These are phyloP conservation scores for Halcyon leucocephala DNA, from an alignment of 2,797 vertebrate species.

Conservation along the genomic window DNA sequence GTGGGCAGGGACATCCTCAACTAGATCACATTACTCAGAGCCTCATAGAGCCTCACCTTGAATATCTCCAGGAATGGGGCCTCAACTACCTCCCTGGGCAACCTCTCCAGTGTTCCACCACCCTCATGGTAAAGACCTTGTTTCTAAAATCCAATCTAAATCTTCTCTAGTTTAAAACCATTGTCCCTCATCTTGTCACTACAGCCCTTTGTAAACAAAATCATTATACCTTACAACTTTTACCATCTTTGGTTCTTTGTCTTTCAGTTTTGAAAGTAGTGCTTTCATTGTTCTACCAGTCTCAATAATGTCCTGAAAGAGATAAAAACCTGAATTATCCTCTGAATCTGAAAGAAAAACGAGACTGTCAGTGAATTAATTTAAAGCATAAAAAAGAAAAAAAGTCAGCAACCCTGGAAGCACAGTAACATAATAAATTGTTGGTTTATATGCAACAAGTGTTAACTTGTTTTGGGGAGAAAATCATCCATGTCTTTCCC, in stretches of 20 bases:
- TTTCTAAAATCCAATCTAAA: no score
- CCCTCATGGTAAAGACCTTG: no score
- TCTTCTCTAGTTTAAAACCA: no score
- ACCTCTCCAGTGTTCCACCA: no score
- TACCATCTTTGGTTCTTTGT: constrained; percentile 86
- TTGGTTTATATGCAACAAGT: background rate
- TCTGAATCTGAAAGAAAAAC: background rate
- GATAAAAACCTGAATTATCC: background rate
- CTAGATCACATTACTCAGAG: no score
- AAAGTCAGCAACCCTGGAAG: background rate
- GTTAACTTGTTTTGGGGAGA: background rate
- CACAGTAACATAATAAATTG: background rate
- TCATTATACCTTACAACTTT: constrained; percentile 86
- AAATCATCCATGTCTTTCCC: background rate
- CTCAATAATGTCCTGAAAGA: constrained; percentile 86
- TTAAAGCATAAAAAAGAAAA: background rate
- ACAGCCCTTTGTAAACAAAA: no score
- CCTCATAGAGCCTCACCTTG: no score
- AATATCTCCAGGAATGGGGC: no score
- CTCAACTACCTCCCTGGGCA: no score
- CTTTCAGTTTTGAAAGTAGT: constrained; percentile 81
- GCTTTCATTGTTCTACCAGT: constrained; percentile 88
- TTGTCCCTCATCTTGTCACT: no score
- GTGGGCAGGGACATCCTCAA: no score
- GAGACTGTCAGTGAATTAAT: background rate